These are phyloP conservation scores for Drosophila biarmipes DNA, from an alignment of 1,140 invertebrate species.

Conservation along the genomic window DNA sequence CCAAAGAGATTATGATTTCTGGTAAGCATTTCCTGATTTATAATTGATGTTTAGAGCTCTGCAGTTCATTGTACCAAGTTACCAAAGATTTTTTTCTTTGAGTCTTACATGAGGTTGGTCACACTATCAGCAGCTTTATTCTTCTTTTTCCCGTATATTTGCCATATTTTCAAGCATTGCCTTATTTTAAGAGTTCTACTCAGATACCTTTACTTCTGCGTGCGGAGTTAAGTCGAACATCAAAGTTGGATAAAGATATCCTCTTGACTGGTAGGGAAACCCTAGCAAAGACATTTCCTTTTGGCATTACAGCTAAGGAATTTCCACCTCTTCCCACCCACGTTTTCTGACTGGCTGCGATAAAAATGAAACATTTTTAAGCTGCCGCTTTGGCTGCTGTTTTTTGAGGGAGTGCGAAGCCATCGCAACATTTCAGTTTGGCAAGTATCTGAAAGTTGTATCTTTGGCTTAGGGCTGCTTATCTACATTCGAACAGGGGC, in stretches of 20 bases:
- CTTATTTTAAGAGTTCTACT: slow-evolving; percentile 2
- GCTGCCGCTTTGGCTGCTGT: slow-evolving; percentile 17
- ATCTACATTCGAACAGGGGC: slow-evolving; percentile 67
- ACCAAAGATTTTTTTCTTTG: neutral
- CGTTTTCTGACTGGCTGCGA: slow-evolving; percentile 19
- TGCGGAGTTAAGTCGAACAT: slow-evolving; percentile 15
- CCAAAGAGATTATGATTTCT: no score
- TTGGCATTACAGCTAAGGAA: slow-evolving; percentile 27
- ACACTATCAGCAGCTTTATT: neutral
- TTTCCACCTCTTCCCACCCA: slow-evolving; percentile 7
- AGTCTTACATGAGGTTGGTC: neutral
- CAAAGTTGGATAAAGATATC: slow-evolving; percentile 37
- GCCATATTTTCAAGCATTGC: neutral
- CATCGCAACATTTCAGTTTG: slow-evolving; percentile 42
- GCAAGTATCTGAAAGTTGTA: slow-evolving; percentile 53
- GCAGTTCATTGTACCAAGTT: neutral
- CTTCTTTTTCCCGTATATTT: neutral
- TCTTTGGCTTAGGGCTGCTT: slow-evolving; percentile 64
- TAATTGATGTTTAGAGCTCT: no score
- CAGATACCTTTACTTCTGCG: neutral
- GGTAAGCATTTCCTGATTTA: neutral
- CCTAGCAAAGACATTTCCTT: slow-evolving; percentile 13
- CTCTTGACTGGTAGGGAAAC: slow-evolving; percentile 6
- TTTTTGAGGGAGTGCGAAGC: slow-evolving; percentile 40
- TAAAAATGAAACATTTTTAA: slow-evolving; percentile 55